A percentile compares a stretch with the other conserved stretches of the same genome.
phyloP scores from a whole-genome alignment of 1,140 invertebrate species.

The Melanaphis sacchari region DNA sequence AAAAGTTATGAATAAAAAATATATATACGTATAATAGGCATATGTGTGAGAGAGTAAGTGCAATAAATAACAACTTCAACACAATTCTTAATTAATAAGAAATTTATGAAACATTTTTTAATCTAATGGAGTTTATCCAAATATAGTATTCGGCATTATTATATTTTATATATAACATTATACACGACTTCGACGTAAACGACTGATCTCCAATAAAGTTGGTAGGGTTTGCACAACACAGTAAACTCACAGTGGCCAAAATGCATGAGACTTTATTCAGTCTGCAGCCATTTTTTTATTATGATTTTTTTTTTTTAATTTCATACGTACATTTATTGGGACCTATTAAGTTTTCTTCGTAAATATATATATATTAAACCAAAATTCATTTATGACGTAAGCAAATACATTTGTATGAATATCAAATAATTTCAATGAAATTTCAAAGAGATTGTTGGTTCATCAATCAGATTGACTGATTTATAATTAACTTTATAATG shows the following conservation, averaged over 20 bases:
- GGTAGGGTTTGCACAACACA: neutral
- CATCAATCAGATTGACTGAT: neutral
- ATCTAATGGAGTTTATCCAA: neutral
- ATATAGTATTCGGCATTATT: neutral
- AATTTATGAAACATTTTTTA: neutral
- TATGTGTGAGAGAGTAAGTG: no score
- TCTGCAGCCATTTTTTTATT: neutral
- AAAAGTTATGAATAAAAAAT: neutral
- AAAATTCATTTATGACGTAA: neutral
- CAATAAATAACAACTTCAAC: neutral
- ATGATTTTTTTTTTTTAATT: neutral
- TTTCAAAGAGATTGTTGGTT: neutral
- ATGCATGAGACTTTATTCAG: neutral
- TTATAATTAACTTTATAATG: neutral
- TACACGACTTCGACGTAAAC: neutral
- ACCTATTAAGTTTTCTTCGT: neutral
- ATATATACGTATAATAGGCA: neutral
- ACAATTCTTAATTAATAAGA: neutral
- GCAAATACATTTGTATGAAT: neutral
- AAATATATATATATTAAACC: neutral
- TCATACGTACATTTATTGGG: neutral
- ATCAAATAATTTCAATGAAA: neutral
- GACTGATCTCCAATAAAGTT: conserved; percentile 15
- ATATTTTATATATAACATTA: neutral
- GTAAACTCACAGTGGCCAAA: neutral